These are phyloP conservation scores for Alouatta caraya DNA, from an alignment of 2,797 vertebrate species.

Conservation along the genomic window DNA sequence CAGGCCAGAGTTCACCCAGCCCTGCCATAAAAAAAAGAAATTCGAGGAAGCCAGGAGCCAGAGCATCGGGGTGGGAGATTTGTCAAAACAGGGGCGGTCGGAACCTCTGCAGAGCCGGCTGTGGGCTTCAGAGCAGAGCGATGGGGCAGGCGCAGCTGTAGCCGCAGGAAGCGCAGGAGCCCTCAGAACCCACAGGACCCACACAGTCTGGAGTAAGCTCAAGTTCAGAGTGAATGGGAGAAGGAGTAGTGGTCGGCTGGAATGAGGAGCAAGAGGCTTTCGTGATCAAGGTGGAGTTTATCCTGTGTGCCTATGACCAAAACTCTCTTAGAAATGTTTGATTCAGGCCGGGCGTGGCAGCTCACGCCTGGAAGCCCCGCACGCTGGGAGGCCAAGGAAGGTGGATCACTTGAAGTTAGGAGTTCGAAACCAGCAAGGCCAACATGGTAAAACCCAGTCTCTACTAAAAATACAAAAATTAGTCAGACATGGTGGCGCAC, in stretches of 20 bases:
- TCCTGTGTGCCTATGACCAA: rapidly evolving
- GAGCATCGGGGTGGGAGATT: rapidly evolving
- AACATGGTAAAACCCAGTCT: background rate
- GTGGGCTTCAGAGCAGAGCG: background rate
- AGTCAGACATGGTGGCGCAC: background rate
- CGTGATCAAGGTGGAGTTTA: rapidly evolving
- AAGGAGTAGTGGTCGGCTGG: rapidly evolving
- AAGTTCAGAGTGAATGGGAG: background rate
- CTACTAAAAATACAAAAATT: background rate
- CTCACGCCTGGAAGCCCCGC: background rate
- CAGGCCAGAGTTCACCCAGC: background rate
- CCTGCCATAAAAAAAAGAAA: rapidly evolving
- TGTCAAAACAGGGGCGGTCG: rapidly evolving
- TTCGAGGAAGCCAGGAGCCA: rapidly evolving
- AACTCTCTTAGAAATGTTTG: background rate
- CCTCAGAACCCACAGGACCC: background rate
- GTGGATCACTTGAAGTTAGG: background rate
- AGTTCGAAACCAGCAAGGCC: background rate
- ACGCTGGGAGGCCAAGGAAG: background rate
- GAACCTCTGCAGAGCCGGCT: background rate
- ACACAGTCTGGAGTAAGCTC: rapidly evolving
- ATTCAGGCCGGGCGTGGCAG: background rate
- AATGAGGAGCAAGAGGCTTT: background rate
- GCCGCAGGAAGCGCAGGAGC: background rate
- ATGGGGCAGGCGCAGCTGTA: too few relatives aligned